Base-by-base conservation (phyloP, 2,113 vertebrate species). In the Narcine bancroftii region DNA sequence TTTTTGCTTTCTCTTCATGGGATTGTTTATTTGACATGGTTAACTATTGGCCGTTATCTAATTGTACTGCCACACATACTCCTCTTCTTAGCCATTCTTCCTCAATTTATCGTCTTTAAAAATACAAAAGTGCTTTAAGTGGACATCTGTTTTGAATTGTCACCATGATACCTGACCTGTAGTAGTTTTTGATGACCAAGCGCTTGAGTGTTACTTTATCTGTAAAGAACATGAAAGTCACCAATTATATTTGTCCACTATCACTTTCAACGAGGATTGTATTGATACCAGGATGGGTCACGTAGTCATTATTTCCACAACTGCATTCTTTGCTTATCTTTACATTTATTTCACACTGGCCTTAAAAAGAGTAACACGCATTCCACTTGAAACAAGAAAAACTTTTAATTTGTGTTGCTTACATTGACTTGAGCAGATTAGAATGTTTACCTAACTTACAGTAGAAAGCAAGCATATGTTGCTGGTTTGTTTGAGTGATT, bases 1-100 rank as follows among this genome's bases (percentile, higher is more conserved):
- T 93, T 95, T 95, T 93, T 1, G 47, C 93, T 95, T 95, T 94
- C 92, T 94, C 94, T 93, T 94, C 39, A 93, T 94, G 93, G 93
- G 50, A 66, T 0, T 93, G 93, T 79, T 92, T 93, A 81, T 95
- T 95, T 93, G 94, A 47, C 10, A 69, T 15, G 13, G 6, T 91
- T 45, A 69, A 24, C 11, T 69, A 10, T 9, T 89, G 85, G 26
- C 60, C 39, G 26, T 39, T 91, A 42, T 33, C 13, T 47, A 91
- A 71, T 66, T 47, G 89, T 11, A 91, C 3, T 69, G 69, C 47
- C 89, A 69, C 39, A 26, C 21, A 29, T 17, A 11, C 42, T n/a
- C 13, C 42, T 69, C 42, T 66, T 89, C 47, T 13, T 36, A 60
- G 60, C 81, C 29, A 60, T 10, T 56, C 33, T 85, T 53, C 45